Evolutionary conservation across 2,113 vertebrate genomes (phyloP), one percentile per base, ranked within the genome.

Genomic region (Galeopterus variegatus): DNA sequence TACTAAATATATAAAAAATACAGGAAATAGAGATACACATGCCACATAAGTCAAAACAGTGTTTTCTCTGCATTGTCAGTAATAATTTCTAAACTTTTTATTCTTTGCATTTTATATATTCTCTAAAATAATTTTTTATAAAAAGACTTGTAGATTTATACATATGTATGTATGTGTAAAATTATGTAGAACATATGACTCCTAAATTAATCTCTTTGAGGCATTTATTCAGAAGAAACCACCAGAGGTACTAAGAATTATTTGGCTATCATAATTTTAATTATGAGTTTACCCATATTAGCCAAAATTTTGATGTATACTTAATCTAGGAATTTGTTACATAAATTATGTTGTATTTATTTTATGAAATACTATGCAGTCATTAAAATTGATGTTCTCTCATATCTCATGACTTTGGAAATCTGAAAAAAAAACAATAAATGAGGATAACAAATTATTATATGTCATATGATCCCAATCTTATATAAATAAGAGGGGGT

Each of bases 201-300:
- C 7, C 21, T 80, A 79, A 73, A 64, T 93, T 82, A 56, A 82
- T 82, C 26, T 69, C 19, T 52, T 81, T 28, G 75, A 76, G 69
- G 15, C 65, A 94, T 87, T 82, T 81, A 87, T 82, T 33, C 26
- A 90, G 72, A 58, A 60, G 33, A 85, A 77, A 95, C 70, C 70
- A 65, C 2, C 18, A 85, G 19, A 91, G 48, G 11, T 45, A 23
- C 19, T 90, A 56, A 70, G 45, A 96, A 84, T 70, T 93, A 90
- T 21, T 96, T 94, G 58, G 21, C 64, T 67, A 28, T 54, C 82
- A 65, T 52, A 54, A 87, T 62, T 91, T 91, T 87, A 82, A 65
- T 76, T 21, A 69, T 91, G 33, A 58, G 80, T 72, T 90, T 81
- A 73, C 54, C 48, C 62, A 65, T 21, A 89, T 86, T 60, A 56